phyloP scores from a whole-genome alignment of 64 coral and sea anemone species.

The Cladopsammia gracilis region DNA sequence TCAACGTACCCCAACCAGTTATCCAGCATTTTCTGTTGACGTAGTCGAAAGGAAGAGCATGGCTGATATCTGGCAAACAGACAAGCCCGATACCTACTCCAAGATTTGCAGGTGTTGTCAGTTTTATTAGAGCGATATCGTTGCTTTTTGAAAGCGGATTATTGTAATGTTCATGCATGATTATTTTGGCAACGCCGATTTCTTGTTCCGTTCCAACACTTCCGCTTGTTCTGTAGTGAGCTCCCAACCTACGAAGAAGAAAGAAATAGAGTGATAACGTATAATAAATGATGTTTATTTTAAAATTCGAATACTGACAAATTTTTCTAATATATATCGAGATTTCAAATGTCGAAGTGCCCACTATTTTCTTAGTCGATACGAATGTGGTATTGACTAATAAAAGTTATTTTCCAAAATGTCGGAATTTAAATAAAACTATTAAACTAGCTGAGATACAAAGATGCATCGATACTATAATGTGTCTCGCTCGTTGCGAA shows the following conservation, averaged over 20 bases:
- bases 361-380: no score
- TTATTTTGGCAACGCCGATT: slow-evolving; percentile 32
- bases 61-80: slow-evolving; percentile 21
- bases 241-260: slow-evolving; percentile 37
- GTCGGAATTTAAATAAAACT: no score
- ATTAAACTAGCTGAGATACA: no score
- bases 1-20: slow-evolving; percentile 46
- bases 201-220: slow-evolving; percentile 10
- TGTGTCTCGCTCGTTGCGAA: no score
- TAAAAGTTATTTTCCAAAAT: no score
- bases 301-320: no score
- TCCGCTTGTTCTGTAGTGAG: not conserved
- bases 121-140: slow-evolving; percentile 55
- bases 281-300: no score
- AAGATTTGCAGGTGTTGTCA: slow-evolving; percentile 28
- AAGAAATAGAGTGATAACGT: no score
- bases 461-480: no score
- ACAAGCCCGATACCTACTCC: slow-evolving; percentile 29
- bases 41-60: slow-evolving; percentile 33
- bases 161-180: slow-evolving; percentile 38
- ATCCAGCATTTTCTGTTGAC: slow-evolving; percentile 38
- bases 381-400: no score
- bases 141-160: not conserved
- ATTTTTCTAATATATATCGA: no score
- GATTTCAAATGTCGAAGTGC: no score